phyloP scores from a whole-genome alignment of 2,888 invertebrate genomes.

The Sicus ferrugineus region DNA sequence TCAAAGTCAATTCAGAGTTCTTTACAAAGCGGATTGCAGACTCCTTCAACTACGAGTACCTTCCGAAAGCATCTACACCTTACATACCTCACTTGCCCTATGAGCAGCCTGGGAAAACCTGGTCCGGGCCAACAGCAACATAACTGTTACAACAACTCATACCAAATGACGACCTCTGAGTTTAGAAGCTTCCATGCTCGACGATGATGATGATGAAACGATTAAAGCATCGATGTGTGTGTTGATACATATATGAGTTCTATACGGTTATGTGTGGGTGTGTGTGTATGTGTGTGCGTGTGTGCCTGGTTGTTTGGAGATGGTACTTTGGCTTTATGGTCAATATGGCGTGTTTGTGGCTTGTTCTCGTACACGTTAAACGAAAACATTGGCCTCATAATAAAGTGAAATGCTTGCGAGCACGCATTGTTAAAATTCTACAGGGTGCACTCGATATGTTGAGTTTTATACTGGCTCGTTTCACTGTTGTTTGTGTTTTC shows the following conservation, averaged over 20 bases:
- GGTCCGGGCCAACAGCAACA: not conserved
- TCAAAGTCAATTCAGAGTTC: too few relatives aligned
- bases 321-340: slow-evolving; percentile 25
- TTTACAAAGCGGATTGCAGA: too few relatives aligned
- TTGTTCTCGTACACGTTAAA: slow-evolving; percentile 11
- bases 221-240: not conserved
- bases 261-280: not conserved
- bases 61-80: too few relatives aligned
- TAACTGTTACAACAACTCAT: not conserved
- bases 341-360: slow-evolving; percentile 31
- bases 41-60: too few relatives aligned
- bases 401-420: not conserved
- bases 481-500: too few relatives aligned
- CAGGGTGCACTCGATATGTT: slow-evolving; percentile 17
- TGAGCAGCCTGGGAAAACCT: not conserved
- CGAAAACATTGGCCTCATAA: slow-evolving; percentile 23
- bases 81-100: too few relatives aligned
- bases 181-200: not conserved
- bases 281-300: not conserved
- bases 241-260: not conserved
- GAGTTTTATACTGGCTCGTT: too few relatives aligned
- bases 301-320: not conserved
- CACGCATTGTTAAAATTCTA: not conserved
- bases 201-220: slow-evolving; percentile 12
- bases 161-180: not conserved